These are phyloP conservation scores for Ophion ventricosus DNA, from an alignment of 2,888 invertebrate genomes.

Conservation along the genomic window DNA sequence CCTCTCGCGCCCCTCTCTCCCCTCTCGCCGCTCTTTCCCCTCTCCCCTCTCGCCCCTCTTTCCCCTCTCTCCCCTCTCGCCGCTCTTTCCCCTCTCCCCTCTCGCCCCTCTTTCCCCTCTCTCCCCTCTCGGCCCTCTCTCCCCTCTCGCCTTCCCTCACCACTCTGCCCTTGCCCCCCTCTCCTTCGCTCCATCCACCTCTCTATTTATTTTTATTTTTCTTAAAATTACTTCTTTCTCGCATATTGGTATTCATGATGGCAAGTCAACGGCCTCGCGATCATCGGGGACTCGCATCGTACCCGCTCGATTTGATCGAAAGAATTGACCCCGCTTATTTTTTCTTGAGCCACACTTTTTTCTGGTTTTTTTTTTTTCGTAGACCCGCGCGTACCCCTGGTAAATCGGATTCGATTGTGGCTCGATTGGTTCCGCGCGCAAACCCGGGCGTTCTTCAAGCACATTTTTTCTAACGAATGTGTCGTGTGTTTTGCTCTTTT, in stretches of 20 bases:
- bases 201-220: no score
- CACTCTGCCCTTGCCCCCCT: no score
- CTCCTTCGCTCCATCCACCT: neutral
- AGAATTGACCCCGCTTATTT: neutral
- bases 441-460: neutral
- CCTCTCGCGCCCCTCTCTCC: no score
- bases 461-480: slow-evolving; percentile 17
- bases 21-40: no score
- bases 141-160: no score
- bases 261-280: neutral
- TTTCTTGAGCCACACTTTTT: neutral
- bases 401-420: slow-evolving; percentile 28
- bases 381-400: slow-evolving; percentile 20
- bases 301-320: neutral
- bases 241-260: neutral
- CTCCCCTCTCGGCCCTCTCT: no score
- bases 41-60: no score
- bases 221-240: neutral
- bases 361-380: slow-evolving; percentile 67
- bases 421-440: slow-evolving; percentile 38
- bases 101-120: no score
- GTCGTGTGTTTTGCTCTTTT: slow-evolving; percentile 40
- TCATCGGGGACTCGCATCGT: neutral
- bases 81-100: no score
- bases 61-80: no score